Evolutionary conservation across 2,888 invertebrate genomes (phyloP).

Genomic region (Chromoteleia sp.): DNA sequence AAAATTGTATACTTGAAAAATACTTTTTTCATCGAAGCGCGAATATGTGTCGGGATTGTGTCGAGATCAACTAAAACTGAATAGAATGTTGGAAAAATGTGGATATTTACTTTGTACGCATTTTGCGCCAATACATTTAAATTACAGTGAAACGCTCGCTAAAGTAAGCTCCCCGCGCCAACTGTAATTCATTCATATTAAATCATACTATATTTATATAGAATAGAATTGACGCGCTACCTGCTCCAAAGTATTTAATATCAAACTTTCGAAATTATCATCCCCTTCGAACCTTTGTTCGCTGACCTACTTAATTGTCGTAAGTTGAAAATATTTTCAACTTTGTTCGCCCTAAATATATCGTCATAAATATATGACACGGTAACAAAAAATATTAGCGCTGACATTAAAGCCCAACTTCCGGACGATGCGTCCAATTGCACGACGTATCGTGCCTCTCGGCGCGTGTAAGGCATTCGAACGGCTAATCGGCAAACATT

Average conservation of each 20-base stretch:
- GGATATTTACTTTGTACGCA: not conserved
- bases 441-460: not conserved
- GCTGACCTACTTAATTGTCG: conserved; percentile 23
- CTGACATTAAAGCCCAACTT: conserved; percentile 26
- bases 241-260: conserved; percentile 21
- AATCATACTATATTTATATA: conserved; percentile 26
- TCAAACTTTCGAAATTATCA: conserved; percentile 33
- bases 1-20: too few relatives aligned
- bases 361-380: too few relatives aligned
- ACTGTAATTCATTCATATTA: conserved; percentile 24
- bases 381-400: conserved; percentile 27
- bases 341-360: not conserved
- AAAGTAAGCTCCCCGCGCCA: not conserved
- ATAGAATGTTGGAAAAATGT: conserved; percentile 2
- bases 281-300: conserved; percentile 16
- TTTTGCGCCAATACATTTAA: conserved; percentile 11
- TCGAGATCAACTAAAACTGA: not conserved
- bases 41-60: too few relatives aligned
- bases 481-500: conserved; percentile 40
- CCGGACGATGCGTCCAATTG: conserved; percentile 12
- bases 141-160: not conserved
- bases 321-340: conserved; percentile 19
- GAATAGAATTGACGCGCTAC: too few relatives aligned
- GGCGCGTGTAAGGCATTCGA: conserved; percentile 3
- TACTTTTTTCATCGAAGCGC: too few relatives aligned